phyloP scores from a whole-genome alignment of 2,113 vertebrate genomes.

The Xyliphius kryptos region DNA sequence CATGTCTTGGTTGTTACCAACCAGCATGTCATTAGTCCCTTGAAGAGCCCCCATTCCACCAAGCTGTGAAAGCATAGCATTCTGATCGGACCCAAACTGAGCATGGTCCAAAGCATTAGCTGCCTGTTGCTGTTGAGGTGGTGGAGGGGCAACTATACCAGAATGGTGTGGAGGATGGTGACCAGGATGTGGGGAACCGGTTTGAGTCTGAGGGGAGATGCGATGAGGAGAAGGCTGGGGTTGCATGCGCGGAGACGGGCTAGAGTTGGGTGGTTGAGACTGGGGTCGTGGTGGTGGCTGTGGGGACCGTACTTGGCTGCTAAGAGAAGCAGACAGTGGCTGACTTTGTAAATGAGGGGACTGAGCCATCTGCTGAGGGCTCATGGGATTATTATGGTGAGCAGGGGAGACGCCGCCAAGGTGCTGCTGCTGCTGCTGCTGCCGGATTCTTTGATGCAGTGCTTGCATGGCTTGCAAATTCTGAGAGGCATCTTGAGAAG shows the following conservation, averaged over 20 bases:
- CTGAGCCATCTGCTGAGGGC: slow-evolving; percentile 78
- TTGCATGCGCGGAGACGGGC: slow-evolving; percentile 94
- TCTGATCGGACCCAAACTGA: slow-evolving; percentile 64
- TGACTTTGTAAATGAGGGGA: slow-evolving; percentile 88
- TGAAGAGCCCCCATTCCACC: slow-evolving; percentile 85
- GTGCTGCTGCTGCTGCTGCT: slow-evolving; percentile 58
- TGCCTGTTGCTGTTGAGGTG: slow-evolving; percentile 69
- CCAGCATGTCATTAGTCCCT: slow-evolving; percentile 80
- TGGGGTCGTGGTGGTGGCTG: slow-evolving; percentile 90
- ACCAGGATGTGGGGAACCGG: slow-evolving; percentile 81
- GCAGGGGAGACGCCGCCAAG: slow-evolving; percentile 73
- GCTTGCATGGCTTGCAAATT: slow-evolving; percentile 64
- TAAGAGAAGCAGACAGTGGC: slow-evolving; percentile 74
- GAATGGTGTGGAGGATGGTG: slow-evolving; percentile 67
- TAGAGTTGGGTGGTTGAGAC: slow-evolving; percentile 92
- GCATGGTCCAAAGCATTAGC: slow-evolving; percentile 66
- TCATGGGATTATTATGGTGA: slow-evolving; percentile 92
- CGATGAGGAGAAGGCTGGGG: slow-evolving; percentile 94
- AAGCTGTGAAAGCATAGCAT: slow-evolving; percentile 87
- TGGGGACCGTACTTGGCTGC: slow-evolving; percentile 92
- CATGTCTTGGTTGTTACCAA: slow-evolving; percentile 85
- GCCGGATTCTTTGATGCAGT: slow-evolving; percentile 80
- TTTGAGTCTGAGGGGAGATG: slow-evolving; percentile 87
- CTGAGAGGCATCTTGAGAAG: slow-evolving; percentile 46
- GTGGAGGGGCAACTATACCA: slow-evolving; percentile 75